Evolutionary conservation across 2,888 invertebrate genomes (phyloP), one percentile per base, ranked within the genome.

Genomic region (Galerucella pusilla): DNA sequence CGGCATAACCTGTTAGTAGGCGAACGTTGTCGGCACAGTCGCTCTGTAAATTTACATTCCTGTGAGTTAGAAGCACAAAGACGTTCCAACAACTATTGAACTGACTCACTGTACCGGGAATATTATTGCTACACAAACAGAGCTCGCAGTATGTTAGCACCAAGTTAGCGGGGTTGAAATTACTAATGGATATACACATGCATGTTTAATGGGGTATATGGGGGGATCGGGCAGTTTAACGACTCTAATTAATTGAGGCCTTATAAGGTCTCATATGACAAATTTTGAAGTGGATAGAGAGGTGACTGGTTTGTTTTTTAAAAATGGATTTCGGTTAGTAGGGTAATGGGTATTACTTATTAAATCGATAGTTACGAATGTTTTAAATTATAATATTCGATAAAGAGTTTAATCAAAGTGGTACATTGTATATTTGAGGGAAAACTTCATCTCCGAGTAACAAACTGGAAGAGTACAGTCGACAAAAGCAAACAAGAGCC

Each of bases 161-260:
- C 84, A 83, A 84, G 84, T 85, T 85, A 84, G 84, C 82, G 84
- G 83, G 82, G 84, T 82, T 84, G 84, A 84, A 85, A 85, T 85
- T 85, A 84, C 85, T 85, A 85, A 85, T 84, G 84, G 84, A 83
- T 83, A 84, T 84, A 84, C 84, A 79, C 83, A 83, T 84, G 81
- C 83, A 84, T 84, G 84, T 84, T 84, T 84, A 83, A 84, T 84
- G 81, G 80, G 81, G 79, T 83, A 83, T 81, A 79, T 63, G n/a
- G 80, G 82, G 81, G 81, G 80, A 64, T 81, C 79, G 81, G 80
- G 76, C 81, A 81, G 81, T 83, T 83, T 83, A 83, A 84, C 82
- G 81, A 79, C 78, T 78, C 79, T 82, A 83, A 84, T 84, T 83
- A 83, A 83, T 84, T 78, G 81, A 71, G 73, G 72, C 67, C 72